Base-by-base conservation (phyloP, 2,797 vertebrate genomes). In the Emydoidea blandingii region DNA sequence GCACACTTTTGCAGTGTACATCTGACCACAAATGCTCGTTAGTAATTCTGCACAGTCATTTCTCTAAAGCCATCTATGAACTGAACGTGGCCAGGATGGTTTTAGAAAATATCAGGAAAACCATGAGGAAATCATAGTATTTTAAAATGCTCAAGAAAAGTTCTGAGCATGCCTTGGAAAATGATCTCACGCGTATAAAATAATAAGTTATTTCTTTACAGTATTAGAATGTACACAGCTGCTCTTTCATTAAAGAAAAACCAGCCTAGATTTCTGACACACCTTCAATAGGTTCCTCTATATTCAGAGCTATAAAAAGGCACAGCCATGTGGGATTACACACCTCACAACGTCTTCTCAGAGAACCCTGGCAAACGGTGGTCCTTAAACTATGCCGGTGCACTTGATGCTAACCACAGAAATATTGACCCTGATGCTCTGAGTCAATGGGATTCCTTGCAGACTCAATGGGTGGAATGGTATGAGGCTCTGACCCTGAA, bases 371-470 rank as follows among this genome's bases (percentile, higher is more conserved):
- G 41, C 79, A 78, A 84, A 11, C 0, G 0, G 19, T 15, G 68
- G 84, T 27, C 37, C 2, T 4, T 18, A 5, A 68, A 2, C 15
- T 5, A 12, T 0, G 0, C 6, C 65, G 19, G 21, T 11, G 8
- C 29, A 56, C 44, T 78, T 52, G 23, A 0, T 29, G 27, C 2
- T 15, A 81, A 68, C 49, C 91, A 79, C 62, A 78, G 41, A 59
- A 59, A 47, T 18, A 11, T 82, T 56, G 29, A 85, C 27, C 29
- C 59, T 11, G 3, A 6, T 12, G 0, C 72, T 85, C 82, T 84
- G 74, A 68, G 76, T 54, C 80, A 80, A 0, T 3, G 34, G 57
- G 8, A 0, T 0, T 81, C 54, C 91, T 89, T 82, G n/a, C 19
- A 91, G 65, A 16, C 0, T 18, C 78, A 86, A 31, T 0, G 68